Base-by-base conservation (phyloP, 2,113 vertebrate genomes). In the Caretta caretta region DNA sequence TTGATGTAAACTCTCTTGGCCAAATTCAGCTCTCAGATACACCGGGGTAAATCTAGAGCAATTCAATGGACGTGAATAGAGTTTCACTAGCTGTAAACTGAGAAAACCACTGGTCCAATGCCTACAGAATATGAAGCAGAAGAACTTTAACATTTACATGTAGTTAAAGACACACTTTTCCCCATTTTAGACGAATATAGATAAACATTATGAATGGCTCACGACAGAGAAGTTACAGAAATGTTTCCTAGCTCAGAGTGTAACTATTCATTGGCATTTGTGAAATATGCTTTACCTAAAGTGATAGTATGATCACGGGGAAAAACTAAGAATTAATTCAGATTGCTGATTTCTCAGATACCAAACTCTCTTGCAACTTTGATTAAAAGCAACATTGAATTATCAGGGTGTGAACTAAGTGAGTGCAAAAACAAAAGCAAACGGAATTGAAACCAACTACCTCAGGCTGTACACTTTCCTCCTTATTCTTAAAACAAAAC, bases 301-400 rank as follows among this genome's bases (percentile, higher is more conserved):
- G 17, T 6, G 87, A 53, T 46, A 90, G 79, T 22, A 79, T 8
- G 87, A 90, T 29, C 22, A 46, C 19, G 8, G 53, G n/a, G 31
- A 4, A 42, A 48, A 89, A 65, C 24, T 1, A 0, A 14, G 5
- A 87, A 89, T 92, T 90, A 89, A 89, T 84, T 90, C 83, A 51
- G 35, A 82, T 3, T 84, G 57, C 10, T 86, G 87, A 29, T 9
- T 95, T 19, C 17, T 79, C 84, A 88, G 57, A 88, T 42, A 86
- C 38, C 25, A 49, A 89, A 24, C 13, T 3, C 17, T 81, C 27
- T 86, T 35, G 49, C 19, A 89, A 24, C 31, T 69, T 56, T 82
- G 86, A 92, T 69, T 87, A 90, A 90, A 93, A 92, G 56, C n/a
- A 83, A 8, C 62, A 86, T 79, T 75, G n/a, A 89, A 88, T 48